Conservation (phyloP, 2,888 invertebrate genomes). For the Eustalomyia histrio region DNA sequence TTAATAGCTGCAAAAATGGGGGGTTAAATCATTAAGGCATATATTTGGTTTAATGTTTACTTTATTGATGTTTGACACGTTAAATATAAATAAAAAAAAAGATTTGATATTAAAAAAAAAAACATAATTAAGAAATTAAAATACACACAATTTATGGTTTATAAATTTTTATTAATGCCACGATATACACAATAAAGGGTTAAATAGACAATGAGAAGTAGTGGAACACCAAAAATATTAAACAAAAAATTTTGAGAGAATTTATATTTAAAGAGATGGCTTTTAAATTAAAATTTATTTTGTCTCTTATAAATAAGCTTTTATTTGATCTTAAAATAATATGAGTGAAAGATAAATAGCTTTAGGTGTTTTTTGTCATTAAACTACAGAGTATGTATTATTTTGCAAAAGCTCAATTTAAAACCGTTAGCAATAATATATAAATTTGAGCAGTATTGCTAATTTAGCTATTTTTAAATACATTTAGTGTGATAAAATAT, state of each 20-base stretch:
- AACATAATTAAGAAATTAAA: slow-evolving; percentile 34
- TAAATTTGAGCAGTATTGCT: too few relatives aligned
- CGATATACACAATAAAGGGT: too few relatives aligned
- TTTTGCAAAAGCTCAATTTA: too few relatives aligned
- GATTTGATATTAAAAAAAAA: slow-evolving; percentile 7
- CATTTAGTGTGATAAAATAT: too few relatives aligned
- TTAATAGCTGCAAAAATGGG: slow-evolving; percentile 1
- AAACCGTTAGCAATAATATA: too few relatives aligned
- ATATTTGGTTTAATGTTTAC: slow-evolving; percentile 9
- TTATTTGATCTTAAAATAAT: background rate
- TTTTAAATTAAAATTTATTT: background rate
- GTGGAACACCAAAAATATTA: background rate
- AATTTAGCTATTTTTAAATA: too few relatives aligned
- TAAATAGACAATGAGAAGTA: background rate
- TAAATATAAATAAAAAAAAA: slow-evolving; percentile 28
- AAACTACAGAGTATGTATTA: too few relatives aligned
- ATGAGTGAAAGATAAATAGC: background rate
- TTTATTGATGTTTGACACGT: slow-evolving; percentile 49
- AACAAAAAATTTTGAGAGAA: background rate
- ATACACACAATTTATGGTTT: slow-evolving; percentile 13
- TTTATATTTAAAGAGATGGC: background rate
- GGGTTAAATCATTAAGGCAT: slow-evolving; percentile 38
- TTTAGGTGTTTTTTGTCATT: too few relatives aligned
- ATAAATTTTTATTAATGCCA: slow-evolving; percentile 2
- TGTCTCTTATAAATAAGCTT: background rate